Base-by-base conservation (phyloP, 1,140 invertebrate genomes). In the Ptiloglossa arizonensis region DNA sequence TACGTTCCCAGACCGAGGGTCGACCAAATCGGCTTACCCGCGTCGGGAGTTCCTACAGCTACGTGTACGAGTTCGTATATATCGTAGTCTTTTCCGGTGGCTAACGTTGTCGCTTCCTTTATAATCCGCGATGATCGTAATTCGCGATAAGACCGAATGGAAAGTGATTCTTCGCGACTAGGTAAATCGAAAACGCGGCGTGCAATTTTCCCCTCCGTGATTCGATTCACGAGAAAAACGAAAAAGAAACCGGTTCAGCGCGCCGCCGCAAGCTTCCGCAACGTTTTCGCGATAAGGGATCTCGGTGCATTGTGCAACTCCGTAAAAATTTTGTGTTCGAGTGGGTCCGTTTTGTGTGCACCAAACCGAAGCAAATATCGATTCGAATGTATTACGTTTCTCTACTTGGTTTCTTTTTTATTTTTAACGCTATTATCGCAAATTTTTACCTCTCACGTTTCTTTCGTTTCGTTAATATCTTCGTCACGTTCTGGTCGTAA, bases 21-120 rank as follows among this genome's bases (percentile, higher is more conserved):
- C 64, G 67, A 44, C 50, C 79, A 83, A 83, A 84, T 84, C 82
- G 82, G 77, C 66, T 84, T 83, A 83, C 29, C 32, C 32, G 29
- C 54, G 48, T 74, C 57, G 44, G 57, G 70, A 79, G 75, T 75
- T 75, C 68, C 81, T 82, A 38, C 35, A 46, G 68, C 32, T 56
- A 60, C 57, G 60, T 66, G 64, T 77, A n/a, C n/a, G n/a, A n/a
- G n/a, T n/a, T n/a, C n/a, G n/a, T n/a, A n/a, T n/a, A 67, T 56
- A 64, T 79, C 63, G 57, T 63, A 66, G 63, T 79, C 76, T 67
- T 79, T 56, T 54, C 27, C 59, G 68, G 64, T n/a, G n/a, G 35
- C 27, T 48, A 48, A 64, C 44, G 15, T 32, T 32, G 41, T 41
- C 24, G 38, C 52, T 29, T 15, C 35, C 35, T 3, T 66, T 32